A percentile compares a stretch with the other conserved stretches of the same genome.
Evolutionary conservation across 2,888 invertebrate species (phyloP).

Genomic region (Macaria notata): DNA sequence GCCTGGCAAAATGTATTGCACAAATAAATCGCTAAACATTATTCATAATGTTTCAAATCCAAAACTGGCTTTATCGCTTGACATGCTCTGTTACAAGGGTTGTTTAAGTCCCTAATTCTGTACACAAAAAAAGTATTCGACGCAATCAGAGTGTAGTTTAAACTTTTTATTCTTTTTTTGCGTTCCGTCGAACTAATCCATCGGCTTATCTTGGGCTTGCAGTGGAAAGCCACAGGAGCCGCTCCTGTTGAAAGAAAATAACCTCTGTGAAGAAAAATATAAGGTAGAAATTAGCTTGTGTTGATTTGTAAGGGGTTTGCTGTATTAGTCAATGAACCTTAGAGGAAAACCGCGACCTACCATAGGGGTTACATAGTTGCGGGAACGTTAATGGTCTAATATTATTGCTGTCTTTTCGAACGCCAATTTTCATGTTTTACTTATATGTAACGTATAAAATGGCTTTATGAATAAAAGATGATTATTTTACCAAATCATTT

Average conservation of each 20-base stretch:
- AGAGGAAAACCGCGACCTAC: conserved; percentile 74
- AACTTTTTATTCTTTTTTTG: conserved; percentile 65
- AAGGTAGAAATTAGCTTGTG: conserved; percentile 42
- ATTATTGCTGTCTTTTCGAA: conserved; percentile 19
- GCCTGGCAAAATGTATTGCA: neutral
- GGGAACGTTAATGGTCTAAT: conserved; percentile 30
- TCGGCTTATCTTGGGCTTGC: conserved; percentile 71
- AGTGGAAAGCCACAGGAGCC: conserved; percentile 55
- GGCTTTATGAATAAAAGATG: no score
- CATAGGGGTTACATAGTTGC: conserved; percentile 61
- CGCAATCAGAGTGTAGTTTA: conserved; percentile 59
- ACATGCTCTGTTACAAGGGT: conserved; percentile 11
- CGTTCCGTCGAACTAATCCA: conserved; percentile 70
- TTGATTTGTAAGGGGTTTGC: conserved; percentile 46
- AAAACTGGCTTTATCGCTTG: conserved; percentile 14
- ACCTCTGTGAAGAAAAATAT: conserved; percentile 20
- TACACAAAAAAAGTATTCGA: conserved; percentile 46
- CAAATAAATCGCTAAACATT: conserved; percentile 1
- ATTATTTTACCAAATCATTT: no score
- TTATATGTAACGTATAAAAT: no score
- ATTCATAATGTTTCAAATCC: conserved; percentile 9
- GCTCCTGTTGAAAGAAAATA: conserved; percentile 29
- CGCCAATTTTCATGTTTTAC: no score
- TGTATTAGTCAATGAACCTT: conserved; percentile 67
- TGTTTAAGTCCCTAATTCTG: conserved; percentile 20